These are phyloP conservation scores for Thermophis baileyi DNA, from an alignment of 2,113 vertebrate species.

Conservation along the genomic window DNA sequence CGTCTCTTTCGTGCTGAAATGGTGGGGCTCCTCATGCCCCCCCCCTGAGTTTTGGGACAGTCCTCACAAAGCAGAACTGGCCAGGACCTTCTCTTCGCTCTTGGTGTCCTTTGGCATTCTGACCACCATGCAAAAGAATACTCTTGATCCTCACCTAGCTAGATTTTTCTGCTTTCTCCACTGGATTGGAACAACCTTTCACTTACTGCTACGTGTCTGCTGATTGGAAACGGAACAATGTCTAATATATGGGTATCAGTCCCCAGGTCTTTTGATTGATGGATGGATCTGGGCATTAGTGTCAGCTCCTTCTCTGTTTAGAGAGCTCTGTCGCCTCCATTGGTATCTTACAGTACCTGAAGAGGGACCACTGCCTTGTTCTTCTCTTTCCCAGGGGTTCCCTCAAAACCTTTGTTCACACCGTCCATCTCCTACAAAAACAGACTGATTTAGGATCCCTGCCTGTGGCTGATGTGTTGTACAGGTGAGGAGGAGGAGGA, in stretches of 20 bases:
- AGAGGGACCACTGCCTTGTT: conserved; percentile 46
- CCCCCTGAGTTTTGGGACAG: background rate
- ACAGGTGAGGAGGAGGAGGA: conserved; percentile 78
- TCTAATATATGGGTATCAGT: background rate
- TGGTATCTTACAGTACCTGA: conserved; percentile 14
- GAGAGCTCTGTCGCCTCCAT: background rate
- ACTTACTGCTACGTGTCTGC: no score
- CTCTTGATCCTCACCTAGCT: background rate
- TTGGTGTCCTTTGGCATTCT: background rate
- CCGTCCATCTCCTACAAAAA: conserved; percentile 96
- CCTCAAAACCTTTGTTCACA: conserved; percentile 98
- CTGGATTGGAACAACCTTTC: background rate
- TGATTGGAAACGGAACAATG: background rate
- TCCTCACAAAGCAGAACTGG: background rate
- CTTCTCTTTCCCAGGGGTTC: conserved; percentile 85
- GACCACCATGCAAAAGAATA: background rate
- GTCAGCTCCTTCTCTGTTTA: background rate
- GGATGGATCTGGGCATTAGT: background rate
- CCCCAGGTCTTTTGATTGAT: background rate
- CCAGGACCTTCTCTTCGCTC: no score
- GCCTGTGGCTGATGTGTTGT: conserved; percentile 94
- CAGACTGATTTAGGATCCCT: conserved; percentile 91
- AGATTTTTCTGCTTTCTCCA: background rate
- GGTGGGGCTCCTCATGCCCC: background rate
- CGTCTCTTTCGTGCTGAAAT: background rate